phyloP scores from a whole-genome alignment of 2,888 invertebrate species.

The Eilema griseolum region DNA sequence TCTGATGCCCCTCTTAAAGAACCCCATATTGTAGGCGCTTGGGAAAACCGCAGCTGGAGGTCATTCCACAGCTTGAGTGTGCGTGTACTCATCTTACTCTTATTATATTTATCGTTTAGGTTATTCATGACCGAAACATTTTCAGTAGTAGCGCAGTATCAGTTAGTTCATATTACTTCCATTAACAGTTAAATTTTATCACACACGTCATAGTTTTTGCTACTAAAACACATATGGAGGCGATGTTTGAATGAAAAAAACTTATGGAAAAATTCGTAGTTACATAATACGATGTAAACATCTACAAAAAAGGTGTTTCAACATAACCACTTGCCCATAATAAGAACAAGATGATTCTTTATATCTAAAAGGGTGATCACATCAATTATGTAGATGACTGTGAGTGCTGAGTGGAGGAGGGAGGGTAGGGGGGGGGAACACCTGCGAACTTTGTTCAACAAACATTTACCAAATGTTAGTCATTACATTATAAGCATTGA shows the following conservation, averaged over 20 bases:
- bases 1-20: no score
- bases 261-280: neutral
- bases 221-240: no score
- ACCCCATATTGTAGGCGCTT: no score
- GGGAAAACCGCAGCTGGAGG: no score
- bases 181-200: no score
- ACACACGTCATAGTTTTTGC: no score
- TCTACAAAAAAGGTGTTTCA: neutral
- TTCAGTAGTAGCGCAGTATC: no score
- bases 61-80: no score
- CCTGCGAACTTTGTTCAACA: slow-evolving; percentile 4
- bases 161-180: no score
- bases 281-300: neutral
- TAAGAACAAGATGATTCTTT: neutral
- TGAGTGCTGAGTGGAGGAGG: neutral
- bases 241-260: neutral
- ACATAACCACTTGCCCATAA: neutral
- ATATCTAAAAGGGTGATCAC: neutral
- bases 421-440: neutral
- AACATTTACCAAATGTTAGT: neutral
- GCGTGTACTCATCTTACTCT: no score
- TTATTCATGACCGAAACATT: no score
- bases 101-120: no score
- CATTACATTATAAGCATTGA: neutral
- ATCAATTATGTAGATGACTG: neutral